Conservation (phyloP, 2,113 vertebrate species). For the Aleadryas rufinucha region DNA sequence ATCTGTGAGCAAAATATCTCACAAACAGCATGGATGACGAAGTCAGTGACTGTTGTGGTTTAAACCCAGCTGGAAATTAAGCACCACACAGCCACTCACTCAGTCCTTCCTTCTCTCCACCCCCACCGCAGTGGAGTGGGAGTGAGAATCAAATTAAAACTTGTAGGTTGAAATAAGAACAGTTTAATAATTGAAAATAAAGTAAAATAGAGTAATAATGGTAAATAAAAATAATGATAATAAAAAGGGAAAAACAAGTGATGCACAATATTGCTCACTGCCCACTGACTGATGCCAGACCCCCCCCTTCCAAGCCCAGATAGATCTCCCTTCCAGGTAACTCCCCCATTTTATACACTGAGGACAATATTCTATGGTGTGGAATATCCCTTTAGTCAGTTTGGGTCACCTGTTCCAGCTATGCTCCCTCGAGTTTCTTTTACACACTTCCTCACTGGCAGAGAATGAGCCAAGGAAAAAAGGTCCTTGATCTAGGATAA, state of each 20-base stretch:
- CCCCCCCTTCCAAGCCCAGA: background rate
- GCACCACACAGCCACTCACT: background rate
- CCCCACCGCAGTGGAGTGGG: background rate
- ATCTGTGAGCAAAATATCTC: background rate
- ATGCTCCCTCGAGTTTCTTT: background rate
- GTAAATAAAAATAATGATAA: background rate
- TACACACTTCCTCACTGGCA: background rate
- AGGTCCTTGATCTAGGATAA: background rate
- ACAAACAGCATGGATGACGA: background rate
- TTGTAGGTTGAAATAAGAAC: background rate
- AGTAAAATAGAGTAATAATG: background rate
- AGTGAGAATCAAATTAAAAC: background rate
- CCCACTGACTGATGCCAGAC: background rate
- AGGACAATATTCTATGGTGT: accelerated
- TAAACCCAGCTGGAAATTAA: background rate
- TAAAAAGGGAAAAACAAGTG: background rate
- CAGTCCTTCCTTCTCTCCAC: background rate
- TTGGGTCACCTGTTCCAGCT: background rate
- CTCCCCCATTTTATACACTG: background rate
- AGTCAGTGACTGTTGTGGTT: background rate
- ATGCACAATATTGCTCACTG: background rate
- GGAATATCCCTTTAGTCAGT: background rate
- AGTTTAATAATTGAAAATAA: background rate
- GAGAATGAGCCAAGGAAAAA: background rate
- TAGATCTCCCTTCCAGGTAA: background rate